Conservation (phyloP, 2,888 invertebrate species). For the Eueremaeus valkanovi region DNA sequence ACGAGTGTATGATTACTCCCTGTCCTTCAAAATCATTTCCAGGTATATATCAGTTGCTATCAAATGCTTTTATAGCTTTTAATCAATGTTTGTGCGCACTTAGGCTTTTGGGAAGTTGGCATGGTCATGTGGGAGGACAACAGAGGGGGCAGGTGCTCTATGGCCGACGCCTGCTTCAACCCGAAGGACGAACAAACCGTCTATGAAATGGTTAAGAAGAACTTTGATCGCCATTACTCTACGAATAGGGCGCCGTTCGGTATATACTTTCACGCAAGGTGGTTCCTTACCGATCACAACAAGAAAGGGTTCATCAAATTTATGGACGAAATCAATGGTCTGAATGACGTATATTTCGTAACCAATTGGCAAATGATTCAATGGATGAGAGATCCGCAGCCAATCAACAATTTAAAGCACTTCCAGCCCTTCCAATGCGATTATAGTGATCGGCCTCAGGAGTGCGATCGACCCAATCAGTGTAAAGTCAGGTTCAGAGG, state of each 20-base stretch:
- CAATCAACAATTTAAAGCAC: constrained; percentile 70
- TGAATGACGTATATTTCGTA: constrained; percentile 78
- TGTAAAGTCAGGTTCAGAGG: constrained; percentile 77
- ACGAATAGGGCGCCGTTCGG: constrained; percentile 90
- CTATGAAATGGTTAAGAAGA: constrained; percentile 87
- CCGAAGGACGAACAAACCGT: constrained; percentile 82
- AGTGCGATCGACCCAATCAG: constrained; percentile 85
- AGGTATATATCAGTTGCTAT: constrained; percentile 51
- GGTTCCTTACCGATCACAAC: constrained; percentile 92
- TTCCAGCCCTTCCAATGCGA: constrained; percentile 89
- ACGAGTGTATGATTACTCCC: constrained; percentile 93
- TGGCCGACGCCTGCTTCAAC: constrained; percentile 92
- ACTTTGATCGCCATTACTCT: constrained; percentile 88
- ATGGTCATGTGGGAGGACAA: constrained; percentile 98
- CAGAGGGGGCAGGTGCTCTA: constrained; percentile 80
- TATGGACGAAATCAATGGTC: constrained; percentile 61
- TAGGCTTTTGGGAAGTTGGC: constrained; percentile 56
- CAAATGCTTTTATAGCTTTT: too few species aligned
- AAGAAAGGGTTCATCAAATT: constrained; percentile 90
- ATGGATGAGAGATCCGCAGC: constrained; percentile 90
- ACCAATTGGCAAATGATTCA: constrained; percentile 92
- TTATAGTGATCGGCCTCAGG: constrained; percentile 72
- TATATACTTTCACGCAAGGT: constrained; percentile 87
- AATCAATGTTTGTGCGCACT: too few species aligned
- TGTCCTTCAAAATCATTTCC: constrained; percentile 90